Conservation (phyloP, 2,113 vertebrate species). For the Theristicus caerulescens region DNA sequence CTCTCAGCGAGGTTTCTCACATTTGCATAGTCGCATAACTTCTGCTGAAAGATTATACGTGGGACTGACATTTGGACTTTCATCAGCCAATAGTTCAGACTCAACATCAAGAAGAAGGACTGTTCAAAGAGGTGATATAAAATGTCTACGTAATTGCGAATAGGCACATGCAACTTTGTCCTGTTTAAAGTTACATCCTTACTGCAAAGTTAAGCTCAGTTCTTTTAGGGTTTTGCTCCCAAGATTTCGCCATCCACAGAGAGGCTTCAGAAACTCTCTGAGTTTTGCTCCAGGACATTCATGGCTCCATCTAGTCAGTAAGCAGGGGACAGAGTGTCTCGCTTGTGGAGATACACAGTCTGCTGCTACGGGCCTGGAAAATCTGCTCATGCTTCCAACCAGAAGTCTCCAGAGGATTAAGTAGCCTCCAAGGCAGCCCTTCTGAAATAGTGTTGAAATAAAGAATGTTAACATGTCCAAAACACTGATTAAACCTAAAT, state of each 20-base stretch:
- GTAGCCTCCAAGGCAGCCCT: background rate
- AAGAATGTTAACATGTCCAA: background rate
- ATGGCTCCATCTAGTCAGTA: background rate
- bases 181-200: background rate
- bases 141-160: background rate
- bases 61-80: background rate
- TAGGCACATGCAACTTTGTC: background rate
- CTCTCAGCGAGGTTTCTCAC: background rate
- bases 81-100: background rate
- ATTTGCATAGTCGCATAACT: background rate
- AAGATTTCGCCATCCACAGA: background rate
- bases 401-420: slow-evolving; percentile 3
- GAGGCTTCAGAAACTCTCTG: background rate
- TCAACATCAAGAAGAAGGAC: background rate
- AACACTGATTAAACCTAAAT: slow-evolving; percentile 21
- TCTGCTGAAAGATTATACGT: background rate
- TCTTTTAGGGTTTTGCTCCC: background rate
- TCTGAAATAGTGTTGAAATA: slow-evolving; percentile 33
- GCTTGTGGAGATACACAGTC: background rate
- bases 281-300: background rate
- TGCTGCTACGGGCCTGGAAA: background rate
- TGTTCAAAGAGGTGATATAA: background rate
- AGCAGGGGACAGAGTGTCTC: background rate
- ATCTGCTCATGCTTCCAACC: background rate
- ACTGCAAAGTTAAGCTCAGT: background rate